Evolutionary conservation across 2,113 vertebrate genomes (phyloP), one percentile per base, ranked within the genome.

Genomic region (Gila orcuttii): DNA sequence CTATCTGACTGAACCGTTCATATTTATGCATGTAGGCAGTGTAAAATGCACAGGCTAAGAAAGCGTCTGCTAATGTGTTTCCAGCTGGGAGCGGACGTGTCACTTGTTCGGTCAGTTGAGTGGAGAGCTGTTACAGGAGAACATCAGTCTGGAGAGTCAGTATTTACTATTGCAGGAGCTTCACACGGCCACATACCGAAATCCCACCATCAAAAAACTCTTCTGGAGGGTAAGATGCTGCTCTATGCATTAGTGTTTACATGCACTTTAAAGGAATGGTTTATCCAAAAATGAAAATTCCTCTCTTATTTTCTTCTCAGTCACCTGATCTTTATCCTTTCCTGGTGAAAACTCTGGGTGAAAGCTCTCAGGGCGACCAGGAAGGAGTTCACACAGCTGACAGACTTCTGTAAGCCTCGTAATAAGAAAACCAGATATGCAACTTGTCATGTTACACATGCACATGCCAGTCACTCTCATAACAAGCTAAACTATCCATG

Each of bases 161-260:
- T 94, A 93, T 85, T 87, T 94, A 83, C 90, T 95, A 69, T 87
- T 95, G 81, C 93, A 94, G 90, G 94, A 95, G 89, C 91, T 95
- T 52, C 88, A 86, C 5, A 93, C 91, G 0, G 92, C 93, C 0
- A 92, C 93, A 0, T 92, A 90, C 3, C 88, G 91, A 1, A 86
- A 86, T 69, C 4, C 88, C 7, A n/a, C 86, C 0, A 85, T 95
- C 6, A 90, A 91, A n/a, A 85, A 86, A 7, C 92, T 95, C 86
- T 95, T 95, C 90, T 95, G 95, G 95, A 95, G 90, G 91, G 95
- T 95, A 88, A 91, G 90, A 13, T 10, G 6, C 17, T 5, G 39
- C 5, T 33, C 21, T 33, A 5, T 5, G 8, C 8, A 6, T 69
- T 9, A 42, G 7, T 82, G 6, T 57, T 23, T 57, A 57, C 19